phyloP scores from a whole-genome alignment of 2,113 vertebrate genomes.

The Coracopsis vasa region DNA sequence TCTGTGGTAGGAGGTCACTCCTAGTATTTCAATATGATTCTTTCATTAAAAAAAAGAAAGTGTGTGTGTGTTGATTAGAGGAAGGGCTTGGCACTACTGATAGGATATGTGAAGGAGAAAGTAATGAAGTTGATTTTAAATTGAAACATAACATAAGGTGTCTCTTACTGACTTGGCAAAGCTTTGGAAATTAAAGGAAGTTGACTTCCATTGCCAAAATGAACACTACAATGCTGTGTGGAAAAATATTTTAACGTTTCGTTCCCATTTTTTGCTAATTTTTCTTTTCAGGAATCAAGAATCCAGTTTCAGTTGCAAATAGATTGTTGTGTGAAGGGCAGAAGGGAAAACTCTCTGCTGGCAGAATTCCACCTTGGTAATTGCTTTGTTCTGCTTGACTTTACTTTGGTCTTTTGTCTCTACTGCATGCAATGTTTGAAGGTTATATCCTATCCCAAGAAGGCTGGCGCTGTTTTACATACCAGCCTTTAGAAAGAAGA shows the following conservation, averaged over 20 bases:
- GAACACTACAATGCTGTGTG: not conserved
- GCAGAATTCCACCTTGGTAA: conserved; percentile 98
- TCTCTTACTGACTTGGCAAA: not conserved
- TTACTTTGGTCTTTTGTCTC: conserved; percentile 33
- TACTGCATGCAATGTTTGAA: conserved; percentile 54
- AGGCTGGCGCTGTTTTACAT: conserved; percentile 17
- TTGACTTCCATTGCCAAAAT: not conserved
- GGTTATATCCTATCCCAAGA: conserved; percentile 14
- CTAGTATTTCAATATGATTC: not conserved
- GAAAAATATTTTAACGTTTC: conserved; percentile 26
- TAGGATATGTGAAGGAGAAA: not conserved
- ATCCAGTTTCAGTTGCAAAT: conserved; percentile 95
- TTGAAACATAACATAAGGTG: not conserved
- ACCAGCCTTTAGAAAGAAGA: conserved; percentile 13
- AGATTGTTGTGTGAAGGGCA: conserved; percentile 94
- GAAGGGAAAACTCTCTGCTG: conserved; percentile 98
- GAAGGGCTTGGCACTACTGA: not conserved
- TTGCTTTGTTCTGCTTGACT: conserved; percentile 67
- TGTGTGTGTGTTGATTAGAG: not conserved
- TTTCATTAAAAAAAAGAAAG: not conserved
- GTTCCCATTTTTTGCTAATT: conserved; percentile 47
- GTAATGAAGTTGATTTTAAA: not conserved
- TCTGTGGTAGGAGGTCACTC: not conserved
- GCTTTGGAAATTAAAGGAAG: not conserved
- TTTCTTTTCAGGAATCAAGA: conserved; percentile 90